phyloP scores from a whole-genome alignment of 2,888 invertebrate species.

The Matsumyia berberina region DNA sequence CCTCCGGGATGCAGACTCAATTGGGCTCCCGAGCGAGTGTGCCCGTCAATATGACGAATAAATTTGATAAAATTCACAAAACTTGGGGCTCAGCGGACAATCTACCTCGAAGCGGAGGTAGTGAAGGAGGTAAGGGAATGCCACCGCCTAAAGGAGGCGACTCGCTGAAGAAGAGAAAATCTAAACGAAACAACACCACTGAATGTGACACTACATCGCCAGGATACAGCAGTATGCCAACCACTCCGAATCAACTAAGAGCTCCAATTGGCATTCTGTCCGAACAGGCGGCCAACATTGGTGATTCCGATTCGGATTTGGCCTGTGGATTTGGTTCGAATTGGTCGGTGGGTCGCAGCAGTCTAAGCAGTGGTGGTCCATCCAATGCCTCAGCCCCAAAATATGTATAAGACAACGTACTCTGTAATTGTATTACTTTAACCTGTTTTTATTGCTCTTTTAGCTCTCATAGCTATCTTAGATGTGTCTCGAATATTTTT shows the following conservation, averaged over 20 bases:
- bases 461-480: constrained; percentile 12
- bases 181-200: constrained; percentile 85
- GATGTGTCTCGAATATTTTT: constrained; percentile 24
- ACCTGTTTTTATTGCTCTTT: constrained; percentile 4
- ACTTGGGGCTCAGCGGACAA: constrained; percentile 96
- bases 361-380: constrained; percentile 64
- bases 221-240: constrained; percentile 87
- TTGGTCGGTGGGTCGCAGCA: constrained; percentile 85
- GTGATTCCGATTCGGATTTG: constrained; percentile 93
- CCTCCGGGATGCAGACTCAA: constrained; percentile 79
- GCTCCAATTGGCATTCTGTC: constrained; percentile 80
- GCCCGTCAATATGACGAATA: constrained; percentile 80
- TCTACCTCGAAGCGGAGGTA: constrained; percentile 86
- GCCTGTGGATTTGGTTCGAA: constrained; percentile 93
- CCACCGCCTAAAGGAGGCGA: constrained; percentile 90
- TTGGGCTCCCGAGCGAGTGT: constrained; percentile 81
- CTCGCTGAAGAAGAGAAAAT: constrained; percentile 88
- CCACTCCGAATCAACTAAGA: constrained; percentile 88
- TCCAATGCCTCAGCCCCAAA: constrained; percentile 76
- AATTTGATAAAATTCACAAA: constrained; percentile 90
- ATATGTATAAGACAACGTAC: constrained; percentile 49
- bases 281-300: constrained; percentile 75
- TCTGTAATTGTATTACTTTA: neutral
- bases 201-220: constrained; percentile 80
- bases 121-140: constrained; percentile 86